Evolutionary conservation across 1,140 invertebrate species (phyloP).

Genomic region (Teleogryllus occipitalis): DNA sequence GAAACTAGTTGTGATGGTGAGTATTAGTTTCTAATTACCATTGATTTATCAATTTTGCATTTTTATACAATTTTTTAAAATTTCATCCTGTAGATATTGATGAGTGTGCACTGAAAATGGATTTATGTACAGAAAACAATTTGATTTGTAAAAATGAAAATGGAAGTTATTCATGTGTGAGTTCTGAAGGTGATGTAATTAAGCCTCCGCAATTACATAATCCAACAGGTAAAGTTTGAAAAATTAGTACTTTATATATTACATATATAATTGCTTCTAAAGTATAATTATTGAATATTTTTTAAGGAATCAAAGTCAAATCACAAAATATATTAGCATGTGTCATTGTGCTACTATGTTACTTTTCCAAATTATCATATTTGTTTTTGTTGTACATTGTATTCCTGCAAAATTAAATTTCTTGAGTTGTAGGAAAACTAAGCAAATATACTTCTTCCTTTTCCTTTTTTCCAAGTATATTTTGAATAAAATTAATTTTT

Average conservation of each 20-base stretch:
- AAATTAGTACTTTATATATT: no score
- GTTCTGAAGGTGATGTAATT: constrained; percentile 3
- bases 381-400: no score
- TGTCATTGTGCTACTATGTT: no score
- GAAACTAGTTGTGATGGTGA: constrained; percentile 18
- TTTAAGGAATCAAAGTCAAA: no score
- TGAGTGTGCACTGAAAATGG: constrained; percentile 51
- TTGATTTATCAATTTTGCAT: neutral
- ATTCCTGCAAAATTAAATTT: no score
- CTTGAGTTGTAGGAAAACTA: no score
- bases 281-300: no score
- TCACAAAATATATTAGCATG: no score
- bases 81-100: constrained; percentile 51
- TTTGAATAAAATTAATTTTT: neutral
- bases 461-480: neutral
- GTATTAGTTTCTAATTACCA: neutral
- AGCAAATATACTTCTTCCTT: no score
- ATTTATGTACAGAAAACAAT: constrained; percentile 51
- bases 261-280: no score
- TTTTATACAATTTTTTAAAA: neutral
- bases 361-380: no score
- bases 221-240: no score
- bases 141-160: constrained; percentile 63
- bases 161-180: constrained; percentile 51
- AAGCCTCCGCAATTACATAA: neutral